Conservation (phyloP, 2,797 vertebrate genomes). For the Danio albolineatus region DNA sequence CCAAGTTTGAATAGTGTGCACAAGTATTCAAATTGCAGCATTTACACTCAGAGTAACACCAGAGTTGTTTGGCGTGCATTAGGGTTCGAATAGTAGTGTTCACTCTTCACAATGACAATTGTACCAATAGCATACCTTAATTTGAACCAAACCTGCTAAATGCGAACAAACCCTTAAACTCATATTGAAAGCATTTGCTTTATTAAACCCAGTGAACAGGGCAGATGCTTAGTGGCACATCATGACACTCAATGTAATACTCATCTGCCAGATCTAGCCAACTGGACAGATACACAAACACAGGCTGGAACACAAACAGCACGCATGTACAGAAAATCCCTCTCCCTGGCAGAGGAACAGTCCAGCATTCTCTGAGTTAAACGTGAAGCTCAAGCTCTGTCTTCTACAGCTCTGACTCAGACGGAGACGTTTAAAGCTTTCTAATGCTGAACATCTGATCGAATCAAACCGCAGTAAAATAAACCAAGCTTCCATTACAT, state of each 20-base stretch:
- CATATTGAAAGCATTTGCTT: background rate
- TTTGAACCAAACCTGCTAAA: too few relatives aligned
- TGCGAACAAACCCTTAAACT: background rate
- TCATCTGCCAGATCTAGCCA: conserved; percentile 17
- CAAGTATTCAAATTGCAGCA: too few relatives aligned
- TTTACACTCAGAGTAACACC: too few relatives aligned
- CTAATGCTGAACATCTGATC: conserved; percentile 53
- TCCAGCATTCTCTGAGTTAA: conserved; percentile 33
- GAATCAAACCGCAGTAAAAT: conserved; percentile 52
- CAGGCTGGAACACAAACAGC: conserved; percentile 46
- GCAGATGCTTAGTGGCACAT: conserved; percentile 14
- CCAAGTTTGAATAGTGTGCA: too few relatives aligned
- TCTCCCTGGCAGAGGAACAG: conserved; percentile 32
- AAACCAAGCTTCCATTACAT: conserved; percentile 35
- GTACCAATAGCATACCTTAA: too few relatives aligned
- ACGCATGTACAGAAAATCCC: conserved; percentile 56
- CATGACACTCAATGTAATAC: conserved; percentile 2
- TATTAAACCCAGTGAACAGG: conserved; percentile 2
- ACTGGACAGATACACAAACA: conserved; percentile 48
- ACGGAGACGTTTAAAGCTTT: conserved; percentile 45
- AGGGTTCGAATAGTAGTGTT: too few relatives aligned
- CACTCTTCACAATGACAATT: too few relatives aligned
- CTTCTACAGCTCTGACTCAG: conserved; percentile 34
- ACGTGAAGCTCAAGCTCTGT: conserved; percentile 30
- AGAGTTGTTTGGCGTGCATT: too few relatives aligned